Evolutionary conservation across 2,797 vertebrate species (phyloP), one percentile per base, ranked within the genome.

Genomic region (Catostomus latipinnis): DNA sequence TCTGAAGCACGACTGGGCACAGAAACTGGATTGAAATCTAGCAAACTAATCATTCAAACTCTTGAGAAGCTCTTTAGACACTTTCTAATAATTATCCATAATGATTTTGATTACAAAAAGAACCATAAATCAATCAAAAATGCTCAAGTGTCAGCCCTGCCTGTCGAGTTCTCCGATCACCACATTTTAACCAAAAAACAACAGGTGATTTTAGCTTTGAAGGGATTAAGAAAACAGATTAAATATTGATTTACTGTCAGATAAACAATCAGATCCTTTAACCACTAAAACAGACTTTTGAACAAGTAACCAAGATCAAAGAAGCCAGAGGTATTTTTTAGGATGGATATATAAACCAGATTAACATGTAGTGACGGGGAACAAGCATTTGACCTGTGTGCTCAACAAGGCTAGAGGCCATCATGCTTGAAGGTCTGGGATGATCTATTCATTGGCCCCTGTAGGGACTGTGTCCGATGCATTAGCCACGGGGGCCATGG

Each of bases 181-280:
- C 6, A 54, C 18, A 13, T n/a, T 43, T 8, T n/a, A 67, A 68
- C 71, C 46, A n/a, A 43, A 34, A 85, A 52, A 1, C 6, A 18
- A 71, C 60, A 18, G 16, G 66, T 81, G 78, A 83, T 87, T 86
- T 82, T 54, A 71, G 46, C 71, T 74, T 81, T 57, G 81, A 74
- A 53, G 63, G 71, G 85, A 85, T 90, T 87, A 87, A 80, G 86
- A 72, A 65, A 87, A 86, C 82, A 80, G 70, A 92, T 88, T 82
- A 90, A 86, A 86, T 89, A 92, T 91, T 87, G 90, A 93, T 91
- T 87, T 88, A 71, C 72, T 67, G 5, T 58, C 13, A 86, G 78
- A 68, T 76, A 62, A 82, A 78, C 50, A 82, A 88, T 87, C 77
- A 56, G 81, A 86, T 74, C 61, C 18, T 69, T 81, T 84, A 54